phyloP scores from a whole-genome alignment of 2,113 vertebrate genomes.

The Scartelaos histophorus region DNA sequence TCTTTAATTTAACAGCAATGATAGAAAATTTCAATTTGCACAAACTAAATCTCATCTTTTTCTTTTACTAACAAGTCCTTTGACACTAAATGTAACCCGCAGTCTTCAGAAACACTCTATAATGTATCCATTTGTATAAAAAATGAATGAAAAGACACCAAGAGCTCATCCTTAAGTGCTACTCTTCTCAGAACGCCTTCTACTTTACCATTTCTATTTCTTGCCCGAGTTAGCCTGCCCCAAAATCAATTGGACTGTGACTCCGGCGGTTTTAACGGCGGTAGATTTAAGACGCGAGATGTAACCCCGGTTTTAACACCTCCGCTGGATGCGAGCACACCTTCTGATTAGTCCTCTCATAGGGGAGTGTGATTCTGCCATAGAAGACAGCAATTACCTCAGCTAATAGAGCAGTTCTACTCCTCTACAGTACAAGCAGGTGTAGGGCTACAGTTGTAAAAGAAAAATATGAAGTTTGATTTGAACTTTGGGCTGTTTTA shows the following conservation, averaged over 20 bases:
- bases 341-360: slow-evolving; percentile 55
- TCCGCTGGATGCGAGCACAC: slow-evolving; percentile 43
- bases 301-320: slow-evolving; percentile 50
- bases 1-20: no score
- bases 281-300: slow-evolving; percentile 10
- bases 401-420: slow-evolving; percentile 47
- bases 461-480: background rate
- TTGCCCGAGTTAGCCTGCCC: background rate
- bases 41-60: background rate
- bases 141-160: background rate
- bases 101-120: background rate
- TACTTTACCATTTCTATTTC: background rate
- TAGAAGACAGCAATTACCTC: slow-evolving; percentile 52
- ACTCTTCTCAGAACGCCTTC: background rate
- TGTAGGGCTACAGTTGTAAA: slow-evolving; percentile 20
- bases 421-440: slow-evolving; percentile 17
- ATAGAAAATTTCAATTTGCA: no score
- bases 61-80: background rate
- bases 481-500: background rate
- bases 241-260: slow-evolving; percentile 23
- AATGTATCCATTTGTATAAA: background rate
- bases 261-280: slow-evolving; percentile 25
- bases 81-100: background rate
- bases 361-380: slow-evolving; percentile 23
- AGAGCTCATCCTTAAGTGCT: slow-evolving; percentile 3